Conservation (phyloP, 2,888 invertebrate genomes). For the Blomia tropicalis region DNA sequence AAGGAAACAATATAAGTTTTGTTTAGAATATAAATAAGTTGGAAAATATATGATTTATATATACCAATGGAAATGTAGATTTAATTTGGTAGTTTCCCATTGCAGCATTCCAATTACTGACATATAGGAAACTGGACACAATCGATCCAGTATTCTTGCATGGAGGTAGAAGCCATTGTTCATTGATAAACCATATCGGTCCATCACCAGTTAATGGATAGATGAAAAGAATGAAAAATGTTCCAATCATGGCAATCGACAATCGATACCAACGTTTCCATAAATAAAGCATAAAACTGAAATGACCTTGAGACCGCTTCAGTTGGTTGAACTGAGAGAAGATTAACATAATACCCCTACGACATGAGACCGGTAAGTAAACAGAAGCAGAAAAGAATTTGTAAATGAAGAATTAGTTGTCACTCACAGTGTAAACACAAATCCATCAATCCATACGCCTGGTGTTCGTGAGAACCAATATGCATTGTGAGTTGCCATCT, state of each 20-base stretch:
- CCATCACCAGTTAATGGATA: not conserved
- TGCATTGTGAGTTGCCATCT: not conserved
- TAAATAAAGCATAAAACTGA: not conserved
- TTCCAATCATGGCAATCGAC: not conserved
- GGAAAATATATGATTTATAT: not conserved
- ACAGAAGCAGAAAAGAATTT: not conserved
- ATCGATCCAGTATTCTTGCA: not conserved
- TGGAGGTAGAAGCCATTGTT: conserved; percentile 2
- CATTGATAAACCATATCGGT: not conserved
- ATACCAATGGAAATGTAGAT: not conserved
- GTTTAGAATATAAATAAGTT: not conserved
- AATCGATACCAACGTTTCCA: not conserved
- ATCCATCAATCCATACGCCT: conserved; percentile 12
- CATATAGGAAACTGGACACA: conserved; percentile 2
- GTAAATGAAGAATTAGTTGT: not conserved
- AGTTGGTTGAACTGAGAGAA: not conserved
- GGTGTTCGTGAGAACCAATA: conserved; percentile 4
- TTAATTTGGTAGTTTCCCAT: not conserved
- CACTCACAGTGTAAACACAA: not conserved
- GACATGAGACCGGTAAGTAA: not conserved
- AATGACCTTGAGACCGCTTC: not conserved
- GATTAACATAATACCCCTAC: not conserved
- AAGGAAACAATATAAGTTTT: not conserved
- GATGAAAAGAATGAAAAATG: not conserved
- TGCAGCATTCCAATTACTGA: conserved; percentile 2